Conservation (phyloP, 2,888 invertebrate species). For the Rhogogaster chlorosoma region DNA sequence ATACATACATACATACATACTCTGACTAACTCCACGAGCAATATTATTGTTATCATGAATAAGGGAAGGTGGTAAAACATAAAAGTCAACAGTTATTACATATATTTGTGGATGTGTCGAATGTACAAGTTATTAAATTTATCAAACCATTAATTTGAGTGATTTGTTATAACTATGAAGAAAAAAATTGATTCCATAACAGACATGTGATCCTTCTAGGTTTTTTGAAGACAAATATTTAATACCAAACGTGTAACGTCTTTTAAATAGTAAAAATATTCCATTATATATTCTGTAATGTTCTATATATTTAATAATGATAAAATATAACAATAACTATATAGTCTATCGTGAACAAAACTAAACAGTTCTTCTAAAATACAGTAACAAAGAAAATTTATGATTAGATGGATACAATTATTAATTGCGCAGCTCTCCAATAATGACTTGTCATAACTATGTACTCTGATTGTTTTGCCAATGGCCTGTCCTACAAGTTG, state of each 20-base stretch:
- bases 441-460: not conserved
- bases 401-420: not conserved
- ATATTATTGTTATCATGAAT: constrained; percentile 39
- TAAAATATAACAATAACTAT: constrained; percentile 30
- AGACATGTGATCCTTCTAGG: constrained; percentile 41
- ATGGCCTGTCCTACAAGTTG: not conserved
- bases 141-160: constrained; percentile 34
- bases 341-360: constrained; percentile 7
- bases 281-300: constrained; percentile 36
- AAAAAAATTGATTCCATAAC: constrained; percentile 32
- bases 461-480: not conserved
- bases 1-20: not conserved
- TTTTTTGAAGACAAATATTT: constrained; percentile 37
- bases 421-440: constrained; percentile 5
- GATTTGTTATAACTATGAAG: constrained; percentile 25
- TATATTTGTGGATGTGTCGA: constrained; percentile 17
- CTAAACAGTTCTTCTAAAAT: constrained; percentile 1
- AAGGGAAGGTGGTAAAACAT: not conserved
- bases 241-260: constrained; percentile 39
- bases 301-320: constrained; percentile 31
- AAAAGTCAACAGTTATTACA: not conserved
- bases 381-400: not conserved
- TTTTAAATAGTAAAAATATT: constrained; percentile 43
- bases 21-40: constrained; percentile 39
- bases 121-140: constrained; percentile 52